These are phyloP conservation scores for Monochamus alternatus DNA, from an alignment of 2,888 invertebrate genomes.

Conservation along the genomic window DNA sequence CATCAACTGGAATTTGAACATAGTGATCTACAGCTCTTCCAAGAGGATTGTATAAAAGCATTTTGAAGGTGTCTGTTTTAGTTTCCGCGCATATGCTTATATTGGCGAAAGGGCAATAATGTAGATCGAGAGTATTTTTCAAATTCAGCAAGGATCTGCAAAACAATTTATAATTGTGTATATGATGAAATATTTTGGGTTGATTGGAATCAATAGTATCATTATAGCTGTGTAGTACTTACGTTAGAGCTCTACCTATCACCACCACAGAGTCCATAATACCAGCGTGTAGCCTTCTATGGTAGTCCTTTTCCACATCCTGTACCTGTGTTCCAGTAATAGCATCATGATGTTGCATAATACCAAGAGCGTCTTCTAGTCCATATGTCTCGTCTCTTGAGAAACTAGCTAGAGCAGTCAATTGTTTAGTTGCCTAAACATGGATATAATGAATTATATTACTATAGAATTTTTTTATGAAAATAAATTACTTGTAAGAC, in stretches of 20 bases:
- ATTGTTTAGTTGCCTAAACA: constrained; percentile 50
- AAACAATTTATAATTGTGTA: neutral
- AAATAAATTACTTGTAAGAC: constrained; percentile 72
- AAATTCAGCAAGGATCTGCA: constrained; percentile 43
- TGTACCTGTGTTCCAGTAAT: constrained; percentile 90
- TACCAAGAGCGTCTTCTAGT: constrained; percentile 75
- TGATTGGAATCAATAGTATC: too few relatives aligned
- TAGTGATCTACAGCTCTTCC: constrained; percentile 76
- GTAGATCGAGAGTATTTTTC: constrained; percentile 59
- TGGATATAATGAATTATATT: neutral
- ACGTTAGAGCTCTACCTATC: constrained; percentile 37
- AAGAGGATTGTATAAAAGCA: constrained; percentile 88
- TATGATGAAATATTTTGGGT: too few relatives aligned
- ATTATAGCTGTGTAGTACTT: constrained; percentile 14
- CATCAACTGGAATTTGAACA: constrained; percentile 78
- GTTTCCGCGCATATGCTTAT: constrained; percentile 83
- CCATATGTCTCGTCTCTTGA: constrained; percentile 21
- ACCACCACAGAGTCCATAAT: constrained; percentile 74
- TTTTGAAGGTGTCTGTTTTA: constrained; percentile 74
- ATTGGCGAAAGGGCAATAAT: constrained; percentile 79
- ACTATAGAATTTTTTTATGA: neutral
- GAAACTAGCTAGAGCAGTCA: constrained; percentile 47
- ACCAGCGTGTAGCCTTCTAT: constrained; percentile 78
- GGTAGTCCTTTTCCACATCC: constrained; percentile 90
- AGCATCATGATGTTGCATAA: constrained; percentile 93